phyloP scores from a whole-genome alignment of 1,140 invertebrate genomes.

The Drosophila pectinifera region DNA sequence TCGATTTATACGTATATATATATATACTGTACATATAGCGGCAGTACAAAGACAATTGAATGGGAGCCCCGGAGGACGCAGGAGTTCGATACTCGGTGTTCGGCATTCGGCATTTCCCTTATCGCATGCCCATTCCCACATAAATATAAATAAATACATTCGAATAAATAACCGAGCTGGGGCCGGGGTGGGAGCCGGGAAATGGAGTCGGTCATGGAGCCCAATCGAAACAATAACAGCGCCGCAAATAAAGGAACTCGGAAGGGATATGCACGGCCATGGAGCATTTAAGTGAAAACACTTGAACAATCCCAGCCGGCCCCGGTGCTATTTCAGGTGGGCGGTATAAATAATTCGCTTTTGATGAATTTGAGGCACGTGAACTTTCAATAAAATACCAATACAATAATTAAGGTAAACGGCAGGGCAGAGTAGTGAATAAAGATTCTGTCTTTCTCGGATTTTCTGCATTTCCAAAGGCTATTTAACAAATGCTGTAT shows the following conservation, averaged over 20 bases:
- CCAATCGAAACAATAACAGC: slow-evolving; percentile 61
- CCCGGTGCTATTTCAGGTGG: background rate
- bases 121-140: slow-evolving; percentile 22
- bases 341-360: slow-evolving; percentile 51
- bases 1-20: slow-evolving; percentile 70
- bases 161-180: slow-evolving; percentile 58
- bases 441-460: background rate
- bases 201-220: slow-evolving; percentile 55
- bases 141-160: slow-evolving; percentile 71
- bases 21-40: background rate
- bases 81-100: slow-evolving; percentile 10
- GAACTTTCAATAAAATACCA: slow-evolving; percentile 38
- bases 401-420: slow-evolving; percentile 33
- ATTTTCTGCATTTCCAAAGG: background rate
- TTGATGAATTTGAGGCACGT: slow-evolving; percentile 50
- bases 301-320: slow-evolving; percentile 37
- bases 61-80: slow-evolving; percentile 14
- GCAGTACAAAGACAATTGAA: slow-evolving; percentile 40
- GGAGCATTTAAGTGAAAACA: slow-evolving; percentile 36
- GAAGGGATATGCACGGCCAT: slow-evolving; percentile 14
- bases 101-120: slow-evolving; percentile 12
- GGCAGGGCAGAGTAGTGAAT: background rate
- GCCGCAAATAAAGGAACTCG: slow-evolving; percentile 25
- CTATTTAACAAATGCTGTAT: background rate
- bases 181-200: slow-evolving; percentile 15